Conservation (phyloP, 2,888 invertebrate species). For the Tachina grossa region DNA sequence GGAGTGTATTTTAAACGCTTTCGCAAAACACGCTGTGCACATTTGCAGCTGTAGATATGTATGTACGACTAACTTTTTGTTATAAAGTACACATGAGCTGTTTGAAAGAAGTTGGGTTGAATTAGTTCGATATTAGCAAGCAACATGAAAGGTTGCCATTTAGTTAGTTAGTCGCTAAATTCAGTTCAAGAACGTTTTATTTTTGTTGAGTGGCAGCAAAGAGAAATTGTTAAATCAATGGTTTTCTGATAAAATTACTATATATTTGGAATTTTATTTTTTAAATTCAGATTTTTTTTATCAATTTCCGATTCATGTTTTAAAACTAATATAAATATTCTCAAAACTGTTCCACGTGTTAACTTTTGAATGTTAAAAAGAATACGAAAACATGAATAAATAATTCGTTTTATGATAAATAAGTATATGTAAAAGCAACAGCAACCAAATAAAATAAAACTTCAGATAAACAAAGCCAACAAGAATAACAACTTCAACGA, state of each 20-base stretch:
- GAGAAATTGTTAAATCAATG: constrained; percentile 44
- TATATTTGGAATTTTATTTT: constrained; percentile 8
- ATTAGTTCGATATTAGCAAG: constrained; percentile 67
- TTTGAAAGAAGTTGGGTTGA: constrained; percentile 60
- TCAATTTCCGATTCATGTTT: background rate
- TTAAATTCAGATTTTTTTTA: too few species aligned
- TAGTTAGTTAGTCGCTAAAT: background rate
- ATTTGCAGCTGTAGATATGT: constrained; percentile 62
- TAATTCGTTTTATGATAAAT: constrained; percentile 44
- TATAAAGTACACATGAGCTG: constrained; percentile 28
- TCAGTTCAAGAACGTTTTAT: constrained; percentile 12
- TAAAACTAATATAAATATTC: constrained; percentile 2
- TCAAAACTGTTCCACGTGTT: constrained; percentile 55
- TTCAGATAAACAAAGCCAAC: constrained; percentile 36
- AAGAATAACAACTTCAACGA: constrained; percentile 26
- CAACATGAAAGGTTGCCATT: constrained; percentile 56
- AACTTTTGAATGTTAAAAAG: constrained; percentile 36
- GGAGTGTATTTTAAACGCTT: background rate
- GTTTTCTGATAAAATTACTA: constrained; percentile 14
- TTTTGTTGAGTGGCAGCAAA: constrained; percentile 18
- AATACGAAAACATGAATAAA: constrained; percentile 62
- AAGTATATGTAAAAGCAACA: constrained; percentile 22
- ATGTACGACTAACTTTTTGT: constrained; percentile 18
- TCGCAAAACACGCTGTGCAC: constrained; percentile 20
- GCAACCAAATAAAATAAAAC: constrained; percentile 40